Conservation (phyloP, 2,888 invertebrate species). For the Apodemia mormo region DNA sequence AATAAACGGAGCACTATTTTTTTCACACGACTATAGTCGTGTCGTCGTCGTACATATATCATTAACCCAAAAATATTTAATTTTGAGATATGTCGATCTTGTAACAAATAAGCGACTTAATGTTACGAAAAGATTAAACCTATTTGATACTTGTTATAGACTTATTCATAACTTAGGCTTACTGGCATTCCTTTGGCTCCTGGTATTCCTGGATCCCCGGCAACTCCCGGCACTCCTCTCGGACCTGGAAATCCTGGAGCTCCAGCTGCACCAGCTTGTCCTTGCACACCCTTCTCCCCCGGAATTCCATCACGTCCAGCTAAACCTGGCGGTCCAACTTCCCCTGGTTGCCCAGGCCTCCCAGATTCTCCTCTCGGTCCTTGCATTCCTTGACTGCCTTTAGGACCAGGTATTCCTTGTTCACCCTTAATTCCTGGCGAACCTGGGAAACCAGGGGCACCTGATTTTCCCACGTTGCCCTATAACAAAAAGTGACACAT, state of each 20-base stretch:
- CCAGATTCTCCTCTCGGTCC: constrained; percentile 92
- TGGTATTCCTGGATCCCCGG: constrained; percentile 87
- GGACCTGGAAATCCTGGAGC: constrained; percentile 92
- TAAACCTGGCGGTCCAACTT: constrained; percentile 87
- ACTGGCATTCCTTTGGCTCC: constrained; percentile 90
- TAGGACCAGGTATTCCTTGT: constrained; percentile 86
- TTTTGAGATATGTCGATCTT: too few species aligned
- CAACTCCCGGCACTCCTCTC: constrained; percentile 87
- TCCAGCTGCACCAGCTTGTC: constrained; percentile 86
- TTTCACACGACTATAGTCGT: too few species aligned
- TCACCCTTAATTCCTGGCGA: constrained; percentile 91
- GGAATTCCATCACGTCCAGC: constrained; percentile 91
- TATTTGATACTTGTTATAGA: too few species aligned
- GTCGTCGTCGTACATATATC: too few species aligned
- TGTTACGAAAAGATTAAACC: too few species aligned
- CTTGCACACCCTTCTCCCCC: constrained; percentile 90
- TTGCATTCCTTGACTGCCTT: constrained; percentile 91
- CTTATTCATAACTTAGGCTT: constrained; percentile 44
- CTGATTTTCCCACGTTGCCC: constrained; percentile 91
- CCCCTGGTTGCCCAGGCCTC: constrained; percentile 88
- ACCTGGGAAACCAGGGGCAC: constrained; percentile 93
- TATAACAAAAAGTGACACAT: constrained; percentile 48
- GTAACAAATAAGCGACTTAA: too few species aligned
- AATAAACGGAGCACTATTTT: too few species aligned
- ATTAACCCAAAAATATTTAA: too few species aligned